A percentile compares a stretch with the other conserved stretches of the same genome.
phyloP scores from a whole-genome alignment of 2,113 vertebrate genomes.

The Cavia porcellus region DNA sequence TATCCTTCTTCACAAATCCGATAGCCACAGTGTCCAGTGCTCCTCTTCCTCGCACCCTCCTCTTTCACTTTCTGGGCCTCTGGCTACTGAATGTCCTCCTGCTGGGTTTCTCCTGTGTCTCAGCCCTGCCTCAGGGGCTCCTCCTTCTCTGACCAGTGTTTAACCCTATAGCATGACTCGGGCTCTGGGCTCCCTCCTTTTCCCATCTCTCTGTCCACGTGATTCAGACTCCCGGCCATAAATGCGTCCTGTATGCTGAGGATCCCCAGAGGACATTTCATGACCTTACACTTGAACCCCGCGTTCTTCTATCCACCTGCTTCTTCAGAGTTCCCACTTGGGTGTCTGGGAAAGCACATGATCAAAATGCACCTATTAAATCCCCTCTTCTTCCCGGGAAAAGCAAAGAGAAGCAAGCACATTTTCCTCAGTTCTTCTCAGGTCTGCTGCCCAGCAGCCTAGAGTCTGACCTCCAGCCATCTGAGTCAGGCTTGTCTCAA shows the following conservation, averaged over 20 bases:
- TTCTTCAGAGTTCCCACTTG: not conserved
- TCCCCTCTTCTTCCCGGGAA: not conserved
- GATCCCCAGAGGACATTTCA: not conserved
- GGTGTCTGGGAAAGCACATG: not conserved
- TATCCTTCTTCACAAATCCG: not conserved
- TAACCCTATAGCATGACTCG: too few relatives aligned
- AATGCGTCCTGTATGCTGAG: not conserved
- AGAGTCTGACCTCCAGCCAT: not conserved
- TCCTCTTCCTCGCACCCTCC: not conserved
- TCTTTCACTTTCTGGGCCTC: not conserved
- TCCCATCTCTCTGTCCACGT: not conserved
- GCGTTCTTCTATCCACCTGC: not conserved
- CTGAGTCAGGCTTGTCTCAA: not conserved
- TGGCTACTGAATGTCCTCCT: not conserved
- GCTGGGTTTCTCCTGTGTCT: not conserved
- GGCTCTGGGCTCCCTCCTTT: not conserved
- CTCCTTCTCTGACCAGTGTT: not conserved
- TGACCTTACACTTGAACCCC: not conserved
- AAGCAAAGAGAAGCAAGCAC: not conserved
- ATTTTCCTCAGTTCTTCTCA: not conserved
- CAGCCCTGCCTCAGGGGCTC: accelerated
- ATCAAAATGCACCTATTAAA: not conserved
- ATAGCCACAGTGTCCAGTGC: not conserved
- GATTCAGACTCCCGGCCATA: not conserved
- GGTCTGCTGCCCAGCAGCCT: not conserved